Evolutionary conservation across 1,140 invertebrate genomes (phyloP), one percentile per base, ranked within the genome.

Genomic region (Anoplolepis gracilipes): DNA sequence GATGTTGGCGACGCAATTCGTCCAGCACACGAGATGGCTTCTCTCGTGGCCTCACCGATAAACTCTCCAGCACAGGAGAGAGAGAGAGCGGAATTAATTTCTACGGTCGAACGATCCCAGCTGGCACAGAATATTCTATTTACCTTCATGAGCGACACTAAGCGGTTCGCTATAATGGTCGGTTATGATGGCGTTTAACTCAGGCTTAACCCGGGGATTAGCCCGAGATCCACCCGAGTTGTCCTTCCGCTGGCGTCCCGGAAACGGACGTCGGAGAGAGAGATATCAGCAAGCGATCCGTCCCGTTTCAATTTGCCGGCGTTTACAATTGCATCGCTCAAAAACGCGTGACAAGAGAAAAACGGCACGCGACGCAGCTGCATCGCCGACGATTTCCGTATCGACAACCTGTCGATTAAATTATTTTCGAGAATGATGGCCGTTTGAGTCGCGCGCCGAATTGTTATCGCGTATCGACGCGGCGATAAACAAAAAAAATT

Each of bases 181-280:
- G 49, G 72, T 67, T 84, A 84, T 89, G 87, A 88, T 72, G 87
- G 67, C 85, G 75, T 90, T 90, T 90, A 90, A 90, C 88, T 87
- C 87, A 79, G 85, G 87, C 79, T 89, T 89, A 89, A 89, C n/a
- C n/a, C 88, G 22, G 70, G 76, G 76, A 85, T 90, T 85, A 90
- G 87, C 64, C 69, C 55, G 22, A n/a, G 59, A 49, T 16, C n/a
- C 67, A 46, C 65, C 33, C 33, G 33, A 49, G 42, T 86, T 75
- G 57, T 70, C 86, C 69, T 81, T 59, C 16, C 75, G 64, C n/a
- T n/a, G n/a, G n/a, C 30, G 59, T 81, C 61, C 73, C 88, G 78
- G 73, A 89, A 89, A 89, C 61, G 72, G 77, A 87, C 46, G 55
- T 22, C 67, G 57, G n/a, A 42, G 69, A 53, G 65, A 69, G 25